Conservation (phyloP, 2,113 vertebrate species). For the Electrona antarctica region DNA sequence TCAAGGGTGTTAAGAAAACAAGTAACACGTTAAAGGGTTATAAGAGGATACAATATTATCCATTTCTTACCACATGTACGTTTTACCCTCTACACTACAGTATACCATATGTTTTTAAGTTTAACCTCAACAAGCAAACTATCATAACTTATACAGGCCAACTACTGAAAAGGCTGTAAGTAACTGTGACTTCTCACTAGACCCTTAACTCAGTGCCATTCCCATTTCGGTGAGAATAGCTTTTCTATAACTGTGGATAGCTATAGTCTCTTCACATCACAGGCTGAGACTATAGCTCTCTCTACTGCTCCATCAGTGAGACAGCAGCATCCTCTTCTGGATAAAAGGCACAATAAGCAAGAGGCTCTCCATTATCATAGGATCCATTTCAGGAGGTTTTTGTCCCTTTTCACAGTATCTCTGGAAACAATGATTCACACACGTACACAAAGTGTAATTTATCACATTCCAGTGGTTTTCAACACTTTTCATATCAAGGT, state of each 20-base stretch:
- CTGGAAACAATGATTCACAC: no score
- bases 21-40: neutral
- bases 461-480: no score
- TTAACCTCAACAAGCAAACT: neutral
- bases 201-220: neutral
- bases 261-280: conserved; percentile 2
- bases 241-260: conserved; percentile 14
- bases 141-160: neutral
- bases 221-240: conserved; percentile 20
- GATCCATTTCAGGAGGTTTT: neutral
- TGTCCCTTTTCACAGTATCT: neutral
- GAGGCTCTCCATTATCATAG: neutral
- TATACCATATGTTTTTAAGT: neutral
- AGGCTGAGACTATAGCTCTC: neutral
- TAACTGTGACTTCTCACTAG: neutral
- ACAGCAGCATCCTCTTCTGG: conserved; percentile 78
- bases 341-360: conserved; percentile 39
- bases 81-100: no score
- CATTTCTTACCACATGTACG: neutral
- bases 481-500: no score
- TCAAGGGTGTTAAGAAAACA: conserved; percentile 12
- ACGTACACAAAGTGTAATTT: no score
- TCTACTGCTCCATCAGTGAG: conserved; percentile 58
- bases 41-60: neutral
- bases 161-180: neutral